These are phyloP conservation scores for Andrena cerasifolii DNA, from an alignment of 1,140 invertebrate species.

Conservation along the genomic window DNA sequence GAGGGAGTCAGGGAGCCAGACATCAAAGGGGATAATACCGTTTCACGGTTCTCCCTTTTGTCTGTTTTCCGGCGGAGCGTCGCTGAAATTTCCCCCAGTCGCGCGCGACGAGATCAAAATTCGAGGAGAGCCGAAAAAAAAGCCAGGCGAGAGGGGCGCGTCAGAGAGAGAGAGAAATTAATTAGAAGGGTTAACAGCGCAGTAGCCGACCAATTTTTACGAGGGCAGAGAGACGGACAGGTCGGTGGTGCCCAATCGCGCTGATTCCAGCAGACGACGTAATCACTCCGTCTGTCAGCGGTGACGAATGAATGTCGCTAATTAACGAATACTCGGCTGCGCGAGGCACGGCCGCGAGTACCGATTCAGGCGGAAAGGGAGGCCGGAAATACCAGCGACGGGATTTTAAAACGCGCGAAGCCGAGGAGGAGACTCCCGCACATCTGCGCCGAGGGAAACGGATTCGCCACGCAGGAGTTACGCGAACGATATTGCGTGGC, in stretches of 20 bases:
- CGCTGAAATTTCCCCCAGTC: neutral
- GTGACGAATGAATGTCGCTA: slow-evolving; percentile 76
- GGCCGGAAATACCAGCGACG: slow-evolving; percentile 21
- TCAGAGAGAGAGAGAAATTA: slow-evolving; percentile 20
- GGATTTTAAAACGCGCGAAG: slow-evolving; percentile 43
- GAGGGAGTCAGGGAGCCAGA: neutral
- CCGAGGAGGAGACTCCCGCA: neutral
- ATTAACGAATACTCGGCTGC: slow-evolving; percentile 70
- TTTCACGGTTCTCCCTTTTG: slow-evolving; percentile 1
- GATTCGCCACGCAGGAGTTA: slow-evolving; percentile 53
- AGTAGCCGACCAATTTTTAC: slow-evolving; percentile 49
- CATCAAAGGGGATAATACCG: slow-evolving; percentile 25
- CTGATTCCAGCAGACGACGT: slow-evolving; percentile 68
- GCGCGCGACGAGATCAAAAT: slow-evolving; percentile 14
- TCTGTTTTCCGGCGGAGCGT: neutral
- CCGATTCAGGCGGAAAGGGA: slow-evolving; percentile 43
- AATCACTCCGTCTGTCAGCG: slow-evolving; percentile 75
- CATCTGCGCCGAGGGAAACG: neutral
- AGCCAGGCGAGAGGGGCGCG: too few relatives aligned
- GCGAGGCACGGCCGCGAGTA: slow-evolving; percentile 48
- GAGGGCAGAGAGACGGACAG: slow-evolving; percentile 20
- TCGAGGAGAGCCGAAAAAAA: neutral
- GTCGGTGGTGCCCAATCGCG: slow-evolving; percentile 49
- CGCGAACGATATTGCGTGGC: slow-evolving; percentile 57
- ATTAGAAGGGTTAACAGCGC: slow-evolving; percentile 46